These are phyloP conservation scores for Augiades crinisus DNA, from an alignment of 2,888 invertebrate species.

Conservation along the genomic window DNA sequence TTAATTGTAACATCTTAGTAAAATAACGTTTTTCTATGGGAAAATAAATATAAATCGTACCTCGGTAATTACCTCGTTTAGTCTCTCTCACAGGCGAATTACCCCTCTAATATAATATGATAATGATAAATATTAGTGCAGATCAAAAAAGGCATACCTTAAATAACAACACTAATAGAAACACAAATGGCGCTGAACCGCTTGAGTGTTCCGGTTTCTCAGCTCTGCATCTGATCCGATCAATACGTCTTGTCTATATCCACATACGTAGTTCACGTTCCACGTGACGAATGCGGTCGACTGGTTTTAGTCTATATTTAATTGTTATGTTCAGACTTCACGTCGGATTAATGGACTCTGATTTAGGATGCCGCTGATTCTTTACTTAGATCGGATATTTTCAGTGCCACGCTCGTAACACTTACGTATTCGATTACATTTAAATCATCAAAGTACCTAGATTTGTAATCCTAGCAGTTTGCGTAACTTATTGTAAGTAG, in stretches of 20 bases:
- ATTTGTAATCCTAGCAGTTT: too few relatives aligned
- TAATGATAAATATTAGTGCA: not conserved
- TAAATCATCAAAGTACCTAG: too few relatives aligned
- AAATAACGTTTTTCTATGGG: too few relatives aligned
- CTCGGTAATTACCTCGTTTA: too few relatives aligned
- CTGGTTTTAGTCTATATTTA: not conserved
- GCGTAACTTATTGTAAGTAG: too few relatives aligned
- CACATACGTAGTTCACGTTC: not conserved
- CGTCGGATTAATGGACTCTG: not conserved
- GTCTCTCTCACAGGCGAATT: too few relatives aligned
- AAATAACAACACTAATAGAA: not conserved
- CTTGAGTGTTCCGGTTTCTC: not conserved
- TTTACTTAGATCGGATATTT: too few relatives aligned
- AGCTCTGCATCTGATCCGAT: not conserved
- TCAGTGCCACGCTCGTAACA: too few relatives aligned
- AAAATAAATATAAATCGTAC: too few relatives aligned
- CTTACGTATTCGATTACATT: too few relatives aligned
- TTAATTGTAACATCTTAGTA: too few relatives aligned
- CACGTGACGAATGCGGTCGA: not conserved
- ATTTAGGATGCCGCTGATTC: not conserved
- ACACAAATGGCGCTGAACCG: not conserved
- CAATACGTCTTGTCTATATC: not conserved
- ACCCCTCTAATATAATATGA: too few relatives aligned
- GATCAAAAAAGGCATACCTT: not conserved
- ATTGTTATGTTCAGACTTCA: not conserved